phyloP scores from a whole-genome alignment of 2,888 invertebrate genomes.

The Spisula subtruncata region DNA sequence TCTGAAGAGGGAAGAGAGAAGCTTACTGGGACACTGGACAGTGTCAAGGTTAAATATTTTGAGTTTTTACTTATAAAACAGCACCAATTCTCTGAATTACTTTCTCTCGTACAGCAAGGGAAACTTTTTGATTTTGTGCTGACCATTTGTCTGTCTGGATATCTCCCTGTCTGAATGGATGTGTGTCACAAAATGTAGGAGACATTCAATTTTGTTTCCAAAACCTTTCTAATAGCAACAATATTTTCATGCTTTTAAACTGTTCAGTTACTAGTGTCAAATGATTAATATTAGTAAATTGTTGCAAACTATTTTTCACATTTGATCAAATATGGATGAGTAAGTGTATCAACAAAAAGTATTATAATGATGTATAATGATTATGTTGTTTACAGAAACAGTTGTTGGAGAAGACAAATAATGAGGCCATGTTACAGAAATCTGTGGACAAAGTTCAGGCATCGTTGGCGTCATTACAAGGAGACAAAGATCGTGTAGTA shows the following conservation, averaged over 20 bases:
- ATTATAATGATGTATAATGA: neutral
- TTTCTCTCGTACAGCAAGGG: no score
- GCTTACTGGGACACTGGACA: neutral
- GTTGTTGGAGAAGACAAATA: constrained; percentile 23
- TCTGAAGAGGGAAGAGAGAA: neutral
- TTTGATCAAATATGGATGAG: no score
- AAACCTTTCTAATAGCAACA: no score
- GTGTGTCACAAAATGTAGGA: no score
- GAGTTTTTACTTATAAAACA: neutral
- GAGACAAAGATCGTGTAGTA: constrained; percentile 50
- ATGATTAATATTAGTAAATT: no score
- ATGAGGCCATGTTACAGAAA: neutral
- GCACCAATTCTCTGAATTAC: neutral
- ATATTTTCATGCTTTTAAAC: no score
- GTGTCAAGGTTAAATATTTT: constrained; percentile 12
- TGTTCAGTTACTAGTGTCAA: no score
- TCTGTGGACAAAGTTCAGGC: neutral
- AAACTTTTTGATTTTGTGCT: no score
- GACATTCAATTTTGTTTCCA: no score
- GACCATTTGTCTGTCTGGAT: no score
- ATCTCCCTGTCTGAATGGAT: no score
- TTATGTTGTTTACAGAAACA: constrained; percentile 24
- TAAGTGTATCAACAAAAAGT: neutral
- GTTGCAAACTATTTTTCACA: no score
- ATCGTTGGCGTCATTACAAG: neutral